Base-by-base conservation (phyloP, 2,888 invertebrate species). In the Frankliniella intonsa region DNA sequence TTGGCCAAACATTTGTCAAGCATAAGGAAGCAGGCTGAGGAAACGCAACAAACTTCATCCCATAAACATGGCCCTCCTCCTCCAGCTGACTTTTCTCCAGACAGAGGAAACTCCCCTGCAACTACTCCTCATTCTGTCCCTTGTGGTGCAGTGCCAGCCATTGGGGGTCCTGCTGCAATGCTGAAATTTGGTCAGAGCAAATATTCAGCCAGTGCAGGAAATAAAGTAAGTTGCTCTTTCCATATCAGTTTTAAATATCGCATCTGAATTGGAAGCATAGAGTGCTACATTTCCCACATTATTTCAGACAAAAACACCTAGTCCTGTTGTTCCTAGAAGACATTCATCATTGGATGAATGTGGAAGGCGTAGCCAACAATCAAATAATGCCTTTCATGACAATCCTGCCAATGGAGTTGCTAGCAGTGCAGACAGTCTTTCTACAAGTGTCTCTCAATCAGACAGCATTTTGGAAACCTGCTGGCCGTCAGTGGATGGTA, bases 21-120 rank as follows among this genome's bases (percentile, higher is more conserved):
- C 10, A 22, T 76, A 9, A n/a, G 69, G 25, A 76, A 76, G 12
- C 69, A 91, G 85, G 88, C 92, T 11, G 92, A 92, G 10, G 69
- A 76, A 12, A 38, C 5, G 5, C 22, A 25, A 25, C n/a, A 76
- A 12, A 25, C 25, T 12, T 76, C 69, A 25, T 76, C 69, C 25
- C 62, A 17, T 51, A 88, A 88, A 81, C 87, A 87, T 65, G 87
- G 87, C 84, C 88, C 88, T 22, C 88, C 88, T 9, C 83, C 86
- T 84, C 87, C 87, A 11, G 88, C 88, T 17, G 87, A 87, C 76
- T 87, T 87, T 83, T 88, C 86, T 83, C 86, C 86, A 19, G 84
- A 87, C 80, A n/a, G 69, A 25, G 69, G 69, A 10, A 76, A 76
- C 69, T 76, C 69, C 9, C 69, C 69, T 22, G 69, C 69, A 12